Evolutionary conservation across 2,797 vertebrate genomes (phyloP), one percentile per base, ranked within the genome.

Genomic region (Tiaroga cobitis): DNA sequence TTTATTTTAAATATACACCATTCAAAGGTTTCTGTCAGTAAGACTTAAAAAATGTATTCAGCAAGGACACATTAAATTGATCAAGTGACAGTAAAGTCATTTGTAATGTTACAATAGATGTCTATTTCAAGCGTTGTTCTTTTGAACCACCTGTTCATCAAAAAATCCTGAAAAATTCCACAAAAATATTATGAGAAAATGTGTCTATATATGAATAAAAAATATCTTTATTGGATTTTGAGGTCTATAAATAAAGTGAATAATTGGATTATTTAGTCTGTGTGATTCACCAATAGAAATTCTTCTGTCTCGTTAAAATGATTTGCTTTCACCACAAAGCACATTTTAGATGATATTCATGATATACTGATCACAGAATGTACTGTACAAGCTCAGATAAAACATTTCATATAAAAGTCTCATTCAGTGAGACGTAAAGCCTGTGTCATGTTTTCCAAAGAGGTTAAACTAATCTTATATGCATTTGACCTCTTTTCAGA

Each of bases 401-500:
- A 80, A 15, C 10, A 15, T 32, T 80, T 80, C 3, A 51, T 19
- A 34, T 37, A 39, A 77, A 76, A 78, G 75, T 72, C 10, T 82
- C 18, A 43, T 82, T 29, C 19, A 56, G 34, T 11, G 8, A 26
- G n/a, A 29, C 5, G 0, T 19, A 32, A 21, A 29, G 9, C 39
- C 39, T 3, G 26, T 49, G 65, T 21, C 46, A 68, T 2, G 3
- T 54, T 75, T 54, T 39, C 43, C 29, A 67, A 67, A 41, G 16
- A 56, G 32, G 72, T 75, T 83, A 67, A 67, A 76, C 21, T 39
- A 67, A 76, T 83, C 24, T 3, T 76, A 26, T 67, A 51, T 76
- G 41, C 15, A 29, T 69, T 67, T 75, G 72, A 75, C 29, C 59
- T 67, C 18, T 77, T 75, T 83, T 75, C 70, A 83, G 70, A 49